Base-by-base conservation (phyloP, 1,140 invertebrate species). In the Palaemon carinicauda region DNA sequence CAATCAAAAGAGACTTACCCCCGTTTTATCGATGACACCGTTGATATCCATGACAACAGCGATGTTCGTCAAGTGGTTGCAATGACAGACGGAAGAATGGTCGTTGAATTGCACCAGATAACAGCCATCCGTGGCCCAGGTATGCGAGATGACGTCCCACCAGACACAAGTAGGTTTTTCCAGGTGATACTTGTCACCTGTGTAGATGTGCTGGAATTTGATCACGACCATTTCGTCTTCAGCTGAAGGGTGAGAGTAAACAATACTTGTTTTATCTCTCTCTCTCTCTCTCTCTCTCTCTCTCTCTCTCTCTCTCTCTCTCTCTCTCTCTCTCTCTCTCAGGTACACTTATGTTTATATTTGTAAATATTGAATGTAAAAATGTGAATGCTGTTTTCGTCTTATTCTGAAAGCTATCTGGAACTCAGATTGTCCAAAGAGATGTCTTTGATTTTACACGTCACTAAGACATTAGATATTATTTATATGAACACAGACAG, bases 11-110 rank as follows among this genome's bases (percentile, higher is more conserved):
- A 33, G 14, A 74, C 51, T 88, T 27, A 90, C 65, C 50, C 88
- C 60, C 31, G 29, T 65, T 19, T 77, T 84, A 15, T 80, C 52
- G 33, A 78, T 27, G 12, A 74, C 29, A 3, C 41, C 80, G 27
- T 89, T 84, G 65, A 82, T 73, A n/a, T 89, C 88, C 74, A 89
- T 86, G 14, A 89, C 87, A 10, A 80, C 80, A 2, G 85, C 88
- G 27, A 84, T 27, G 51, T 78, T 80, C 27, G 88, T 81, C 9
- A 85, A 60, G 29, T 88, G 87, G 31, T 88, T 78, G 52, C 89
- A 89, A 33, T 87, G 54, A 41, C 89, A 90, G 9, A 78, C 51
- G 15, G 83, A 78, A 80, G 33, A 56, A 7, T 19, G 21, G 17
- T 69, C 51, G 5, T 27, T 51, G 50, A 71, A 73, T 69, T 52